Percentiles rank a stretch among this genome's conserved stretches.
Evolutionary conservation across 2,888 invertebrate genomes (phyloP).

Genomic region (Ischnura elegans): DNA sequence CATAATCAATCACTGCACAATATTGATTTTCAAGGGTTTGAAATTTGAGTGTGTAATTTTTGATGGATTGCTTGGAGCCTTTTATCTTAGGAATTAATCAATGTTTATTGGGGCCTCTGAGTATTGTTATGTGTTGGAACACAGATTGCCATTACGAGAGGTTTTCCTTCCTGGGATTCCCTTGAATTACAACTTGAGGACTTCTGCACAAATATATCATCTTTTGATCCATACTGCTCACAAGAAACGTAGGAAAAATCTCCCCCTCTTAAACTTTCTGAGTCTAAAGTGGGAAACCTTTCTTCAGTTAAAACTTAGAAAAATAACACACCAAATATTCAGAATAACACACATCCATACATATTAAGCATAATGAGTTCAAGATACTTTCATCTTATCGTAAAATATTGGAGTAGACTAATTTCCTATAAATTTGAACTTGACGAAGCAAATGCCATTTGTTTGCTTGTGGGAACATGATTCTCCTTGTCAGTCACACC

Average conservation of each 20-base stretch:
- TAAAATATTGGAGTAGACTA: background rate
- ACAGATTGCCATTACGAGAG: background rate
- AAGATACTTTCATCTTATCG: background rate
- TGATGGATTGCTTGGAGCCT: background rate
- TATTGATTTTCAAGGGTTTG: background rate
- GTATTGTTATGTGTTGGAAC: background rate
- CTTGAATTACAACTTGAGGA: background rate
- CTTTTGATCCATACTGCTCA: slow-evolving; percentile 61
- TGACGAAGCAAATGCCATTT: background rate
- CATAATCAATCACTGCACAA: background rate
- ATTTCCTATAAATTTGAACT: background rate
- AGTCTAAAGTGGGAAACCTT: slow-evolving; percentile 5
- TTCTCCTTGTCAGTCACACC: background rate
- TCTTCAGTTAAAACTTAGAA: slow-evolving; percentile 44
- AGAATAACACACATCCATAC: background rate
- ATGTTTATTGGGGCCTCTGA: background rate
- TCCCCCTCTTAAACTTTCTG: background rate
- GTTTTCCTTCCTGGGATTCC: background rate
- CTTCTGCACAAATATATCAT: background rate
- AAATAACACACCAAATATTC: slow-evolving; percentile 52
- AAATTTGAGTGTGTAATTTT: background rate
- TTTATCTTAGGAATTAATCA: background rate
- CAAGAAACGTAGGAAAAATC: slow-evolving; percentile 35
- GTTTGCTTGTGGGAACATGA: background rate
- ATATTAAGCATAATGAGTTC: background rate